A percentile compares a stretch with the other conserved stretches of the same genome.
Evolutionary conservation across 1,140 invertebrate genomes (phyloP).

Genomic region (Cotesia vestalis): DNA sequence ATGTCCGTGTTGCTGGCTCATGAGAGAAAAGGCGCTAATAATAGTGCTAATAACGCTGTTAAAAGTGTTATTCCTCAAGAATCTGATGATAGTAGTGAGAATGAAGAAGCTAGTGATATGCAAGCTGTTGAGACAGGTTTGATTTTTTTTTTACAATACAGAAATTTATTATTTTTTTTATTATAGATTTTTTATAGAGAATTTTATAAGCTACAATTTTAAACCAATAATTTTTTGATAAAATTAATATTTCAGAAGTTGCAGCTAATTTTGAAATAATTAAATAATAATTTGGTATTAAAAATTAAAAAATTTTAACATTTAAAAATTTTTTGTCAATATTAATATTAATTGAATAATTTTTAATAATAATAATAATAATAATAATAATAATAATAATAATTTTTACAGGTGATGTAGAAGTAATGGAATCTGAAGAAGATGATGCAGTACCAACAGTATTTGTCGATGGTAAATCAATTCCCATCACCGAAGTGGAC

Average conservation of each 20-base stretch:
- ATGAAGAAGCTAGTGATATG: conserved; percentile 74
- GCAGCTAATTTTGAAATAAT: no score
- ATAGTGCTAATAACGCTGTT: conserved; percentile 67
- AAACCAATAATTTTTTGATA: no score
- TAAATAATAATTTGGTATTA: neutral
- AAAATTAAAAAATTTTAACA: no score
- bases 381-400: neutral
- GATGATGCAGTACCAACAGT: conserved; percentile 87
- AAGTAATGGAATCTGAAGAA: conserved; percentile 84
- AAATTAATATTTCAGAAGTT: no score
- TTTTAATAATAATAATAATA: neutral
- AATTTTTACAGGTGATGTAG: conserved; percentile 70
- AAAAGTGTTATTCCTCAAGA: conserved; percentile 71
- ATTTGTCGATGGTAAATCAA: conserved; percentile 79
- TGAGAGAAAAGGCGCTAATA: conserved; percentile 79
- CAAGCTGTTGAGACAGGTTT: conserved; percentile 66
- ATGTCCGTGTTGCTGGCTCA: conserved; percentile 91
- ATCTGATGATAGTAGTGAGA: conserved; percentile 80
- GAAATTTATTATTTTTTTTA: neutral
- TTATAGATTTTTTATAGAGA: no score
- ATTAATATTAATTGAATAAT: neutral
- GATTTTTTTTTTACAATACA: conserved; percentile 38
- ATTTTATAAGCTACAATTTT: no score
- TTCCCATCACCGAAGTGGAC: conserved; percentile 83
- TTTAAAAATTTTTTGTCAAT: neutral